phyloP scores from a whole-genome alignment of 2,888 invertebrate species.

The Nemapogon koenigi region DNA sequence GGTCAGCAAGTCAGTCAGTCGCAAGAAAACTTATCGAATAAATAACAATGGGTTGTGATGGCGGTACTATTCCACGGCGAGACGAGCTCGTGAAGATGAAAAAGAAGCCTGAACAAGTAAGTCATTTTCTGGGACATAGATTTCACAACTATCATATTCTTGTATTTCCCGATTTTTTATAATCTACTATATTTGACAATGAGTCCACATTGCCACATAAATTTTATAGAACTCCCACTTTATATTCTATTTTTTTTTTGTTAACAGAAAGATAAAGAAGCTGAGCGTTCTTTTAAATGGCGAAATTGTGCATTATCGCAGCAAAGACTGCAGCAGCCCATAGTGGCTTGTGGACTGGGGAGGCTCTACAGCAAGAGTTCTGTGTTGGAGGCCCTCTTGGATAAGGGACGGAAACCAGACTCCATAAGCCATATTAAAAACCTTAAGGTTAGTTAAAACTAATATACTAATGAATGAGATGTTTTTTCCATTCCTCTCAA shows the following conservation, averaged over 20 bases:
- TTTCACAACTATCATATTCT: too few relatives aligned
- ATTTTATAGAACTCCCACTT: background rate
- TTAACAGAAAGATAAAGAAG: conserved; percentile 91
- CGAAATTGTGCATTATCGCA: conserved; percentile 92
- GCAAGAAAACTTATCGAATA: too few relatives aligned
- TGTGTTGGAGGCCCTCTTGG: conserved; percentile 88
- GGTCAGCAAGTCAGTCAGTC: too few relatives aligned
- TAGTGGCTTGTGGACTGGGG: conserved; percentile 92
- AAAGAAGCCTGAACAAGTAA: conserved; percentile 90
- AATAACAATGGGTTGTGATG: conserved; percentile 90
- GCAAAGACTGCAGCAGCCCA: conserved; percentile 82
- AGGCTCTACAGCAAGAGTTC: conserved; percentile 93
- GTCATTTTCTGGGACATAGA: too few relatives aligned
- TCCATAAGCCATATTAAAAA: conserved; percentile 78
- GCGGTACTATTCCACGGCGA: conserved; percentile 92
- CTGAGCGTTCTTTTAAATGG: conserved; percentile 94
- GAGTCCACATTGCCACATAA: too few relatives aligned
- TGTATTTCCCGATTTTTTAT: too few relatives aligned
- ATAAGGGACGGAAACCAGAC: conserved; percentile 77
- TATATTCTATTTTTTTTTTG: conserved; percentile 13
- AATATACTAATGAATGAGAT: too few relatives aligned
- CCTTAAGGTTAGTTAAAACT: conserved; percentile 74
- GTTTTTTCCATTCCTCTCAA: too few relatives aligned
- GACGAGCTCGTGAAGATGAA: conserved; percentile 90
- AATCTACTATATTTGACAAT: background rate